Base-by-base conservation (phyloP, 2,888 invertebrate genomes). In the Caenorhabditis sinica region DNA sequence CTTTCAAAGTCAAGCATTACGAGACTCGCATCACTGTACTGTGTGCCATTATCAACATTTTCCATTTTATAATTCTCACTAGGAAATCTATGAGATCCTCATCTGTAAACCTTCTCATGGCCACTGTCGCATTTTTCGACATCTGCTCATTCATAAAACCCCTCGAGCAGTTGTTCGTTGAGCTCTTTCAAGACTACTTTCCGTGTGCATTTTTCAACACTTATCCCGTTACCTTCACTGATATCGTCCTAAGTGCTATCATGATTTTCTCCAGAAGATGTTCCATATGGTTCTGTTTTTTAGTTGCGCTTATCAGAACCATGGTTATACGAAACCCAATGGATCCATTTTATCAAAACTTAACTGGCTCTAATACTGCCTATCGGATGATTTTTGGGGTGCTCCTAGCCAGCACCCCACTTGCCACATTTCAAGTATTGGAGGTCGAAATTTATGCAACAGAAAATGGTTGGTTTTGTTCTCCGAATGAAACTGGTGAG, bases 41-140 rank as follows among this genome's bases (percentile, higher is more conserved):
- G 13, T 49, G 56, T 17, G 30, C 43, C 8, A 4, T 56, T 25
- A 25, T 74, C 11, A 74, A 65, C n/a, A 13, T 74, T 1, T n/a
- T 65, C 13, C 74, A 74, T 65, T 25, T 74, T 11, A 30, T 45
- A 4, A 28, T 74, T n/a, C 30, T 74, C 1, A 65, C 65, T 5
- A 65, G 56, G 20, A 73, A 61, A 25, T 17, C 49, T 9, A 56
- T 74, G 65, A 53, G 65, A 53, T 56, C 56, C 0, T 65, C 74
- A 1, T 74, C 65, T 13, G 53, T 65, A 0, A 65, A 74, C 25
- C 11, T 74, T 9, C 53, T 74, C 6, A 51, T 74, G 40, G 40
- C 65, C 2, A 56, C 43, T n/a, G 56, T 74, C 2, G 65, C 74
- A 0, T 13, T 30, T 2, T 28, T 8, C 0, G 74, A 74, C 15